Evolutionary conservation across 2,797 vertebrate species (phyloP).

Genomic region (Pagetopsis macropterus): DNA sequence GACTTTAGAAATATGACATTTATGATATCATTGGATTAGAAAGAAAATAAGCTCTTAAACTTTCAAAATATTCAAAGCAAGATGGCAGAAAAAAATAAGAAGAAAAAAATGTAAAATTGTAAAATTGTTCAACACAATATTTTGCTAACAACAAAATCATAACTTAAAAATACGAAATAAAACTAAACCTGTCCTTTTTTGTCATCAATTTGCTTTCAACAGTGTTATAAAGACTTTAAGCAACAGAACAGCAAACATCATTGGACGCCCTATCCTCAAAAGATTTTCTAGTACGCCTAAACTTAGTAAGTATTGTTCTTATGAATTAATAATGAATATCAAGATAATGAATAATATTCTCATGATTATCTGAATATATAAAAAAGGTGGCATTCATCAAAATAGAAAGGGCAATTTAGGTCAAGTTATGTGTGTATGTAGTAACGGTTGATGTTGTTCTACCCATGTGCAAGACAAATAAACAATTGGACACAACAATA

Average conservation of each 20-base stretch:
- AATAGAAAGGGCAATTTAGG: background rate
- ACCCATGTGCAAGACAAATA: background rate
- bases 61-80: slow-evolving; percentile 7
- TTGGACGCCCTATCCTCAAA: background rate
- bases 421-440: background rate
- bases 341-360: background rate
- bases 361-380: background rate
- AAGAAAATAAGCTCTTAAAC: background rate
- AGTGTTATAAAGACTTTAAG: background rate
- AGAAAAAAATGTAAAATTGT: background rate
- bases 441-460: background rate
- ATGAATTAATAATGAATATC: background rate
- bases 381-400: background rate
- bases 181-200: background rate
- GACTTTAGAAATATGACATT: background rate
- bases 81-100: background rate
- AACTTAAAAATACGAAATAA: background rate
- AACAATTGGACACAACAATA: background rate
- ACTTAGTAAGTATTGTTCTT: background rate
- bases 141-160: background rate
- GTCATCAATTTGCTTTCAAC: background rate
- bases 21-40: background rate
- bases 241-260: background rate
- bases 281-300: background rate
- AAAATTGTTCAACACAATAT: background rate